These are phyloP conservation scores for Eupithecia vulgata DNA, from an alignment of 2,888 invertebrate genomes.

Conservation along the genomic window DNA sequence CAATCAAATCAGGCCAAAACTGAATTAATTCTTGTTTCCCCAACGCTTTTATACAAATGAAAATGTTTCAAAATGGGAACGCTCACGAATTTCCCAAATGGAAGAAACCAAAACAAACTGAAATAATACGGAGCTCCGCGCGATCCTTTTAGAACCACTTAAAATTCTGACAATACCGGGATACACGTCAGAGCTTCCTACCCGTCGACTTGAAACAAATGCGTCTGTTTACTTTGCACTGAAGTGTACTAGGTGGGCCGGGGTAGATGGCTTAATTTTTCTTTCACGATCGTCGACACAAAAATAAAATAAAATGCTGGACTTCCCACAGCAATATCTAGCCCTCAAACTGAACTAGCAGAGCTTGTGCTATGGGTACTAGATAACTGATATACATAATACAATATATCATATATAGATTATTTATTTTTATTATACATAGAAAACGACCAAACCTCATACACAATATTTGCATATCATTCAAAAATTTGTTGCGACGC, in stretches of 20 bases:
- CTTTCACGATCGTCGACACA: neutral
- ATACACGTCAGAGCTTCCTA: constrained; percentile 44
- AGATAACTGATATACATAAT: too few relatives aligned
- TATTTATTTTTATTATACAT: too few relatives aligned
- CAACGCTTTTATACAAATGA: constrained; percentile 38
- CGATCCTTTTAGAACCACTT: constrained; percentile 59
- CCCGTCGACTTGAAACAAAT: constrained; percentile 47
- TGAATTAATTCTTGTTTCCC: constrained; percentile 33
- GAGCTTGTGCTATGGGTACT: too few relatives aligned
- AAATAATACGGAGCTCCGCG: constrained; percentile 43
- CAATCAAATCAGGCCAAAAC: constrained; percentile 25
- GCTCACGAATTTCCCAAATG: constrained; percentile 42
- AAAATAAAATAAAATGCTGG: neutral
- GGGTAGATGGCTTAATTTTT: neutral
- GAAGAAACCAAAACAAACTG: constrained; percentile 44
- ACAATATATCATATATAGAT: too few relatives aligned
- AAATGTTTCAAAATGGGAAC: constrained; percentile 39
- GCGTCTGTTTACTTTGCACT: constrained; percentile 47
- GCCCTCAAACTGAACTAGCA: too few relatives aligned
- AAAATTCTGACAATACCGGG: constrained; percentile 58
- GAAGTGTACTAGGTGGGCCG: constrained; percentile 20
- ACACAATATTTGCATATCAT: too few relatives aligned
- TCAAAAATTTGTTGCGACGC: too few relatives aligned
- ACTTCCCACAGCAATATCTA: too few relatives aligned
- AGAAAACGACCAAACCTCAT: too few relatives aligned